phyloP scores from a whole-genome alignment of 2,113 vertebrate genomes.

The Catagonus wagneri region DNA sequence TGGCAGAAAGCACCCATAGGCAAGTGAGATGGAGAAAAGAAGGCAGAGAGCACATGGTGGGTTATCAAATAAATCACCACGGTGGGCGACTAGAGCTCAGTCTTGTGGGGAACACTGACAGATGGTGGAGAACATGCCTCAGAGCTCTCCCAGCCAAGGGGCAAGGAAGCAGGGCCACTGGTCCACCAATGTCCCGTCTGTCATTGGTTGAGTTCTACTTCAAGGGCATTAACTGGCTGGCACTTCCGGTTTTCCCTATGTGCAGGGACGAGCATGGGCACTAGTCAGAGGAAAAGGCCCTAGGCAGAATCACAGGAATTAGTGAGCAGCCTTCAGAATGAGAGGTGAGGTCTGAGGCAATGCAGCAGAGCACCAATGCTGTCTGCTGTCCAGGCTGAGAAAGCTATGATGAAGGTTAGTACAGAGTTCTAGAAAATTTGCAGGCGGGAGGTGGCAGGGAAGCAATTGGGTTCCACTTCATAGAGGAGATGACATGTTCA shows the following conservation, averaged over 20 bases:
- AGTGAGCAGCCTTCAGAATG: background rate
- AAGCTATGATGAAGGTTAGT: slow-evolving; percentile 4
- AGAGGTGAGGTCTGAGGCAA: background rate
- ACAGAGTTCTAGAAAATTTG: slow-evolving; percentile 23
- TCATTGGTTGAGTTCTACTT: background rate
- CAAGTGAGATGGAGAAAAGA: background rate
- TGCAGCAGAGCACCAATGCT: background rate
- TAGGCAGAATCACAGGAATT: background rate
- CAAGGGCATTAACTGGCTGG: background rate
- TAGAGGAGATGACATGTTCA: background rate
- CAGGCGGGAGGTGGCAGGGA: background rate
- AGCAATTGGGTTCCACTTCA: slow-evolving; percentile 22
- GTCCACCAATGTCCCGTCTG: background rate
- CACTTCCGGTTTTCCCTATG: slow-evolving; percentile 15
- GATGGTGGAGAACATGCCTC: background rate
- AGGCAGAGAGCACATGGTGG: background rate
- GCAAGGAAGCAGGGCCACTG: background rate
- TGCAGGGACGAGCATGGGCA: background rate
- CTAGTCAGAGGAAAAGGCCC: background rate
- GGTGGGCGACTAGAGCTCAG: background rate
- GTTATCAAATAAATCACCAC: background rate
- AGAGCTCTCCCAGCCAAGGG: background rate
- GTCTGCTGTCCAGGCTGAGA: background rate
- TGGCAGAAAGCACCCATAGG: background rate
- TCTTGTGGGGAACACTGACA: background rate